Conservation (phyloP, 1,140 invertebrate genomes). For the Achroia grisella region DNA sequence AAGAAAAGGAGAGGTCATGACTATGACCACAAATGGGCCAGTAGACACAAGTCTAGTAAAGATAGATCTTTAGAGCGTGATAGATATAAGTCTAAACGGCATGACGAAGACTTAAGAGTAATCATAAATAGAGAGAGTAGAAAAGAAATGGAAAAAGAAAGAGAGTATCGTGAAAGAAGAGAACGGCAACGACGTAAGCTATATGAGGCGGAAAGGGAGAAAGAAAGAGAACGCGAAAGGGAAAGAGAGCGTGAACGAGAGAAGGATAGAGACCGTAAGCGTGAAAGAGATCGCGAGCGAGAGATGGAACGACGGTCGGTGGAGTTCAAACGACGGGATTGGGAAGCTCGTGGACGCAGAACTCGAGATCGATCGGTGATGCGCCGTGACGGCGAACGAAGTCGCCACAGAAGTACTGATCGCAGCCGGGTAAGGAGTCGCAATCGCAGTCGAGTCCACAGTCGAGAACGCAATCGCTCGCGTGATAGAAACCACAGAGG, state of each 20-base stretch:
- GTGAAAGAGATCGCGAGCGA: constrained; percentile 31
- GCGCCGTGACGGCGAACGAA: constrained; percentile 25
- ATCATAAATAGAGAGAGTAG: constrained; percentile 61
- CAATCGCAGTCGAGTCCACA: constrained; percentile 47
- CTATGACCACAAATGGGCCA: constrained; percentile 19
- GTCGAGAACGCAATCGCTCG: constrained; percentile 31
- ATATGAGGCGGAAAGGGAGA: constrained; percentile 41
- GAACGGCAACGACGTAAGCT: constrained; percentile 40
- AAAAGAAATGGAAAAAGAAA: constrained; percentile 53
- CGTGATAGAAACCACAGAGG: constrained; percentile 31
- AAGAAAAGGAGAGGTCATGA: constrained; percentile 29
- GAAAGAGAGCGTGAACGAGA: constrained; percentile 37
- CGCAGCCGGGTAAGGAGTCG: constrained; percentile 16
- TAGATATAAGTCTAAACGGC: constrained; percentile 32
- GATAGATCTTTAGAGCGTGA: constrained; percentile 38
- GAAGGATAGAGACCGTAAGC: constrained; percentile 29
- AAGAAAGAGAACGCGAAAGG: constrained; percentile 34
- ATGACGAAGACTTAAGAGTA: constrained; percentile 54
- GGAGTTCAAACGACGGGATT: constrained; percentile 24
- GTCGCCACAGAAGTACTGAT: constrained; percentile 10
- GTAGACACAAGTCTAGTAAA: constrained; percentile 35
- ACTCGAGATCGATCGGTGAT: constrained; percentile 25
- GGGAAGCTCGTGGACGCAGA: constrained; percentile 36
- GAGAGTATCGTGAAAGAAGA: constrained; percentile 40
- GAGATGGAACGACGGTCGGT: constrained; percentile 26